Base-by-base conservation (phyloP, 2,888 invertebrate genomes). In the Lasiommata megera region DNA sequence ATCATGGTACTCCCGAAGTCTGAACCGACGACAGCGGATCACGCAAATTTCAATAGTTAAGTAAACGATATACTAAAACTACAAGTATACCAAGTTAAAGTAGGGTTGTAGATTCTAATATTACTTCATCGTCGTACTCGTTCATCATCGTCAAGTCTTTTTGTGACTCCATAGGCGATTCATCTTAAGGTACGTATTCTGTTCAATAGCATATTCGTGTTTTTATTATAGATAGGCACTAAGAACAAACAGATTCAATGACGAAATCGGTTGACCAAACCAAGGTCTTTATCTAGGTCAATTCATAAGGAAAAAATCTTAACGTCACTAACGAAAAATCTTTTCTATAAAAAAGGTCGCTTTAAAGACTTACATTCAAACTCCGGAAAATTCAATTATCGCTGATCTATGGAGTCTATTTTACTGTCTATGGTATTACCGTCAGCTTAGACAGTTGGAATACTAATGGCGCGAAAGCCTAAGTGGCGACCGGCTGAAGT, bases 391-490 rank as follows among this genome's bases (percentile, higher is more conserved):
- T 14, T 17, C 23, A 9, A 14, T 23, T 28, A 36, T 36, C 12
- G 3, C 14, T 16, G 23, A 3, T 3, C 28, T n/a, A 12, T 12
- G 3, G 11, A 31, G 6, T 51, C 28, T 51, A 40, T 16, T 28
- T 38, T 38, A 12, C 1, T 38, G 9, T 36, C 1, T 40, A 17
- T 16, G 17, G 12, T 9, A 18, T 40, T 46, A 47, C 63, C 56
- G 56, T 60, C 50, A 58, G 36, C 36, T 41, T 48, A 56, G 61
- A 61, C 58, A 61, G 56, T 38, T 43, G 16, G 37, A 16, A 23
- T 9, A 29, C 34, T 53, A 63, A 61, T 60, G 55, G 58, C 54
- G 40, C 34, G 51, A 51, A 54, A 61, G 56, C 28, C 29, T 18
- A 60, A 56, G 43, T 48, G 41, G 43, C 52, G 40, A 17, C 6